These are phyloP conservation scores for Nestor notabilis DNA, from an alignment of 2,113 vertebrate genomes.

Conservation along the genomic window DNA sequence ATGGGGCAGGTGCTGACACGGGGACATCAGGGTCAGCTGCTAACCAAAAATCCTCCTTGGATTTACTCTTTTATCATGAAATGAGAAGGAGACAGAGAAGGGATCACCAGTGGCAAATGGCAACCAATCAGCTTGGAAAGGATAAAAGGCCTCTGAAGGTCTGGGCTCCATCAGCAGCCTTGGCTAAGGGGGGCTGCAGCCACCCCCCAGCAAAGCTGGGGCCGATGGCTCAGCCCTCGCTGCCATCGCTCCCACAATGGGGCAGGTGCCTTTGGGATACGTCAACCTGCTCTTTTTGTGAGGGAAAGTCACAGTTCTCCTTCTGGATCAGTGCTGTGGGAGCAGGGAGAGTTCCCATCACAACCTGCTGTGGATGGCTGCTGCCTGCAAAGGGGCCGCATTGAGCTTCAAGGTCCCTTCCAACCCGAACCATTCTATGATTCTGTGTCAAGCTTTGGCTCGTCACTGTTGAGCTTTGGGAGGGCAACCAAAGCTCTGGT, in stretches of 20 bases:
- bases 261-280: accelerated
- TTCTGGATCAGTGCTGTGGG: background rate
- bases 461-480: accelerated
- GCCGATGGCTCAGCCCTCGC: background rate
- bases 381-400: background rate
- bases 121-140: background rate
- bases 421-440: background rate
- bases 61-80: background rate
- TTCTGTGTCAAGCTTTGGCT: background rate
- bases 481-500: background rate
- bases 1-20: background rate
- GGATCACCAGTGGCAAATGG: background rate
- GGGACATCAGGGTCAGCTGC: background rate
- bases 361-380: accelerated
- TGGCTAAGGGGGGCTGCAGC: background rate
- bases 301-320: background rate
- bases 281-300: background rate
- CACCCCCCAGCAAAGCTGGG: background rate
- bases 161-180: background rate
- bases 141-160: background rate
- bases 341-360: background rate
- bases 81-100: background rate
- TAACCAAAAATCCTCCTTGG: background rate
- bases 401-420: background rate
- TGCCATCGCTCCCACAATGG: accelerated